Evolutionary conservation across 2,797 vertebrate genomes (phyloP).

Genomic region (Helostoma temminkii): DNA sequence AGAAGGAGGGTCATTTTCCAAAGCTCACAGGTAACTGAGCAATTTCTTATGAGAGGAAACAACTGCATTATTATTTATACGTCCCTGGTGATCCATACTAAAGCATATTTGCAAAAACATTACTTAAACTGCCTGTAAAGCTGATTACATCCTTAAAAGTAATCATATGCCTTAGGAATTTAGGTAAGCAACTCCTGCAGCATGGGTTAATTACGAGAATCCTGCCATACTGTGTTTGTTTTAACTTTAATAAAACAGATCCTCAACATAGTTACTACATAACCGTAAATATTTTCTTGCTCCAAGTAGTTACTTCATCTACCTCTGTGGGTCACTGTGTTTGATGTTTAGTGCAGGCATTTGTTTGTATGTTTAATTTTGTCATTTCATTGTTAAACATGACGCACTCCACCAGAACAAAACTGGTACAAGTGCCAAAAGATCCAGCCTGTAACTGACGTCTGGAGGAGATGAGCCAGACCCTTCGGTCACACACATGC

Average conservation of each 20-base stretch:
- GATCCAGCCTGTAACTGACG: conserved; percentile 30
- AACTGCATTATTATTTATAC: conserved; percentile 1
- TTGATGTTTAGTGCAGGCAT: neutral
- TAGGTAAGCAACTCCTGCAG: conserved; percentile 24
- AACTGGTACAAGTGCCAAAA: conserved; percentile 27
- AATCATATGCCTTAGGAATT: conserved; percentile 52
- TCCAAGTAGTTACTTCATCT: conserved; percentile 4
- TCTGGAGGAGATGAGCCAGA: conserved; percentile 33
- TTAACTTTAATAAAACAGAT: neutral
- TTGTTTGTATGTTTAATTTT: conserved; percentile 6
- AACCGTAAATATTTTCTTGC: neutral
- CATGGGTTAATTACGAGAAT: conserved; percentile 12
- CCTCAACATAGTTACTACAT: neutral
- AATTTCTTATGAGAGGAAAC: conserved; percentile 2
- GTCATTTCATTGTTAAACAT: conserved; percentile 18
- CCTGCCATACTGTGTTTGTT: neutral
- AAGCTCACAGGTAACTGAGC: neutral
- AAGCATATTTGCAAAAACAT: conserved; percentile 28
- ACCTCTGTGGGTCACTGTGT: neutral
- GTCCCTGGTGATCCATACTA: conserved; percentile 13
- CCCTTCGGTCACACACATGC: conserved; percentile 32
- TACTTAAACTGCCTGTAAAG: conserved; percentile 28
- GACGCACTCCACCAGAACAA: conserved; percentile 2
- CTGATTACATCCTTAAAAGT: conserved; percentile 36
- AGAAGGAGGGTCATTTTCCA: neutral